Percentiles rank a stretch among this genome's conserved stretches.
Evolutionary conservation across 2,888 invertebrate genomes (phyloP).

Genomic region (Apotomis turbidana): DNA sequence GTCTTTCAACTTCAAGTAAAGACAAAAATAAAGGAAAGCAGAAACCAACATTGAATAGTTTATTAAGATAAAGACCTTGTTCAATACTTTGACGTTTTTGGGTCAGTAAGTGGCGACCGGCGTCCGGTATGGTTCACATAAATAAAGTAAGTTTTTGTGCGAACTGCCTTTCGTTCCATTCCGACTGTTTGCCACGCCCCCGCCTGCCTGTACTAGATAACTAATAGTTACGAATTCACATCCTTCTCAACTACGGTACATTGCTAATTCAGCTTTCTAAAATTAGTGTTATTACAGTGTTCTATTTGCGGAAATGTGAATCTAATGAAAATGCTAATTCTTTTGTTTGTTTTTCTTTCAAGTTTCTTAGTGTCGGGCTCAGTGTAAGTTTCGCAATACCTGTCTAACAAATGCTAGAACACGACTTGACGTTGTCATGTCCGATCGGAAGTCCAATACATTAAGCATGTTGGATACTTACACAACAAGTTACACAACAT

Average conservation of each 20-base stretch:
- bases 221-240: slow-evolving; percentile 11
- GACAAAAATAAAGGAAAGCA: slow-evolving; percentile 33
- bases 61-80: slow-evolving; percentile 32
- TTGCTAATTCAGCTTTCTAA: slow-evolving; percentile 32
- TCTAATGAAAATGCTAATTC: slow-evolving; percentile 17
- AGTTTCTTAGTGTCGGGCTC: neutral
- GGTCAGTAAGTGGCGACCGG: slow-evolving; percentile 47
- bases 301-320: neutral
- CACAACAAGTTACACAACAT: slow-evolving; percentile 69
- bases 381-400: slow-evolving; percentile 28
- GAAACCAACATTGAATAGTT: slow-evolving; percentile 16
- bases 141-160: slow-evolving; percentile 52
- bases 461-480: slow-evolving; percentile 71
- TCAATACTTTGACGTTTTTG: slow-evolving; percentile 41
- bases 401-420: slow-evolving; percentile 40
- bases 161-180: slow-evolving; percentile 63
- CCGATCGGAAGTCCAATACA: slow-evolving; percentile 75
- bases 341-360: slow-evolving; percentile 10
- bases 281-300: slow-evolving; percentile 35
- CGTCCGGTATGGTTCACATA: slow-evolving; percentile 43
- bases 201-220: slow-evolving; percentile 12
- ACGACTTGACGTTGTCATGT: slow-evolving; percentile 62
- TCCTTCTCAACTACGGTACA: slow-evolving; percentile 12
- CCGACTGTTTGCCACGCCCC: slow-evolving; percentile 51
- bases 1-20: slow-evolving; percentile 14